These are phyloP conservation scores for Aspidiotus destructor DNA, from an alignment of 2,888 invertebrate genomes.

Conservation along the genomic window DNA sequence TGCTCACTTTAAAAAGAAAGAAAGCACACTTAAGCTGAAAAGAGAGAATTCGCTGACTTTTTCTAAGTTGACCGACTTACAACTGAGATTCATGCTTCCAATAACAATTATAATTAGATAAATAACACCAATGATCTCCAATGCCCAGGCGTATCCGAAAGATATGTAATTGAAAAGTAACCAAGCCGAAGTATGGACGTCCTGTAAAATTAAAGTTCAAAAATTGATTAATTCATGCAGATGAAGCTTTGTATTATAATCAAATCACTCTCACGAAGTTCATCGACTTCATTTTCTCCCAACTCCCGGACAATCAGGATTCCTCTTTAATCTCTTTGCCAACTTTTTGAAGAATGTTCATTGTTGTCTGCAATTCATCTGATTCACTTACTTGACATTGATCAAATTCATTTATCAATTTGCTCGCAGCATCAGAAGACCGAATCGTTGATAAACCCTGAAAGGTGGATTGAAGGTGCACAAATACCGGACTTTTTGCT, in stretches of 20 bases:
- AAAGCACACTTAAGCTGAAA: neutral
- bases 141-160: conserved; percentile 20
- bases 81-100: conserved; percentile 12
- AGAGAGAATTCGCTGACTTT: neutral
- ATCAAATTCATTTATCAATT: conserved; percentile 47
- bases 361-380: too few relatives aligned
- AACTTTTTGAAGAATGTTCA: too few relatives aligned
- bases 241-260: too few relatives aligned
- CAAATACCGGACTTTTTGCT: conserved; percentile 76
- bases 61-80: neutral
- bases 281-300: too few relatives aligned
- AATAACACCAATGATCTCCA: conserved; percentile 31
- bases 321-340: too few relatives aligned
- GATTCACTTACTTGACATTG: conserved; percentile 14
- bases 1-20: conserved; percentile 6
- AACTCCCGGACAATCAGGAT: neutral
- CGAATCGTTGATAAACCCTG: conserved; percentile 70
- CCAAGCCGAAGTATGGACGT: conserved; percentile 34
- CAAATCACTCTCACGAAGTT: too few relatives aligned
- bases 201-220: conserved; percentile 14
- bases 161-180: conserved; percentile 27
- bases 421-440: conserved; percentile 59
- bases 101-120: conserved; percentile 18
- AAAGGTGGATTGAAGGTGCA: conserved; percentile 67
- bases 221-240: neutral